phyloP scores from a whole-genome alignment of 2,888 invertebrate species.

The Kryphioiulus occultus region DNA sequence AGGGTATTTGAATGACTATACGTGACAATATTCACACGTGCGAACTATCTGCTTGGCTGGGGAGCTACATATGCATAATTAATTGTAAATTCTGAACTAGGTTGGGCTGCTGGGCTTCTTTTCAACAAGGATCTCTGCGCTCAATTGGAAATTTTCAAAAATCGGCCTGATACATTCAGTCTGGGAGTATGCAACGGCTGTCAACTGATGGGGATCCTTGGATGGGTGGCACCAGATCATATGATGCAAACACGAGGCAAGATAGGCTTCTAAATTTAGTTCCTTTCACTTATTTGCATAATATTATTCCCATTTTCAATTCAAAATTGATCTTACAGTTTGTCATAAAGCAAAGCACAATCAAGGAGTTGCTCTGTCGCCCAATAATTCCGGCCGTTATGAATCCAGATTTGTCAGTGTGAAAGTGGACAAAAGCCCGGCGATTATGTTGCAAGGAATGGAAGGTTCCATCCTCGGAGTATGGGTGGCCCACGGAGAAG shows the following conservation, averaged over 20 bases:
- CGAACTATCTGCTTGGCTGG: neutral
- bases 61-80: neutral
- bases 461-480: conserved; percentile 86
- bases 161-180: conserved; percentile 82
- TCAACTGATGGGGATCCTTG: conserved; percentile 91
- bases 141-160: conserved; percentile 80
- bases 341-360: conserved; percentile 36
- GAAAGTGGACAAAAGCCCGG: conserved; percentile 72
- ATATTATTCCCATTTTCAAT: neutral
- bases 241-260: neutral
- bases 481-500: conserved; percentile 98
- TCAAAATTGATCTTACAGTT: neutral
- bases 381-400: conserved; percentile 88
- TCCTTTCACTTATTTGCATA: neutral
- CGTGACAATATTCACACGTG: neutral
- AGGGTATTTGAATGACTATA: neutral
- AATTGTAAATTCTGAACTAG: conserved; percentile 61
- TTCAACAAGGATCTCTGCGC: conserved; percentile 78
- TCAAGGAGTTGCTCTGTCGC: conserved; percentile 73
- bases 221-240: conserved; percentile 74
- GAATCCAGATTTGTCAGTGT: conserved; percentile 83
- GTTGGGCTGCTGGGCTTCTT: conserved; percentile 93
- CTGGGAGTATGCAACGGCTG: conserved; percentile 99
- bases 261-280: neutral
- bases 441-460: conserved; percentile 92